phyloP scores from a whole-genome alignment of 2,888 invertebrate genomes.

The Caenorhabditis zanzibari region DNA sequence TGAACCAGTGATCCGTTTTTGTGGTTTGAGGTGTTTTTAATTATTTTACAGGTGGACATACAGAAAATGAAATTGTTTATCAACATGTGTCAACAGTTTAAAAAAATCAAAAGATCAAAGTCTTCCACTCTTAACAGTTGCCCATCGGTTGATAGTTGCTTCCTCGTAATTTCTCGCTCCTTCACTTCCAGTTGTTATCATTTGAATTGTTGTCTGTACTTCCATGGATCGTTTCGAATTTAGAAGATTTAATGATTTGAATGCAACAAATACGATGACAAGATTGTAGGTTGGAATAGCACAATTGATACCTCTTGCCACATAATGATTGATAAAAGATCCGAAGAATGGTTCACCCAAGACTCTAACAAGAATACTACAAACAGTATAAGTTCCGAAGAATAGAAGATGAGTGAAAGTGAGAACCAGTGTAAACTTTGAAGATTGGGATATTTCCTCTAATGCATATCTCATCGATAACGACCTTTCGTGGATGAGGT shows the following conservation, averaged over 20 bases:
- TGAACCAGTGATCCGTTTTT: too few species aligned
- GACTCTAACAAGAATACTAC: slow-evolving; percentile 34
- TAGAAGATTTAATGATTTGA: slow-evolving; percentile 5
- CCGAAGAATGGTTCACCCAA: slow-evolving; percentile 38
- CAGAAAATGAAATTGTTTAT: too few species aligned
- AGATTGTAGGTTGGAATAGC: slow-evolving; percentile 48
- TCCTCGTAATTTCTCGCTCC: slow-evolving; percentile 43
- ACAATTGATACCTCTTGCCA: slow-evolving; percentile 42
- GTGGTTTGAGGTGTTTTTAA: too few species aligned
- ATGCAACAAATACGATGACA: slow-evolving; percentile 39
- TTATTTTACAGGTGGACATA: too few species aligned
- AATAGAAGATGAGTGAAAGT: slow-evolving; percentile 47
- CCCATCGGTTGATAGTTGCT: slow-evolving; percentile 34
- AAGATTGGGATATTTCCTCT: slow-evolving; percentile 44
- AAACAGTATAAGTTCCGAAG: slow-evolving; percentile 30
- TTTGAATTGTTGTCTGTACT: slow-evolving; percentile 20
- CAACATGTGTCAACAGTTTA: neutral
- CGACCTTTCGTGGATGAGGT: slow-evolving; percentile 9
- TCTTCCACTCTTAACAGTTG: neutral
- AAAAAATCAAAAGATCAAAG: neutral
- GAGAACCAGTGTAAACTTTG: slow-evolving; percentile 47
- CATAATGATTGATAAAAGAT: slow-evolving; percentile 40
- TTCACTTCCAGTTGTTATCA: slow-evolving; percentile 23
- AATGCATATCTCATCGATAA: slow-evolving; percentile 43
- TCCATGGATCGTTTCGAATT: slow-evolving; percentile 3